phyloP scores from a whole-genome alignment of 2,888 invertebrate genomes.

The Endotricha flammealis region DNA sequence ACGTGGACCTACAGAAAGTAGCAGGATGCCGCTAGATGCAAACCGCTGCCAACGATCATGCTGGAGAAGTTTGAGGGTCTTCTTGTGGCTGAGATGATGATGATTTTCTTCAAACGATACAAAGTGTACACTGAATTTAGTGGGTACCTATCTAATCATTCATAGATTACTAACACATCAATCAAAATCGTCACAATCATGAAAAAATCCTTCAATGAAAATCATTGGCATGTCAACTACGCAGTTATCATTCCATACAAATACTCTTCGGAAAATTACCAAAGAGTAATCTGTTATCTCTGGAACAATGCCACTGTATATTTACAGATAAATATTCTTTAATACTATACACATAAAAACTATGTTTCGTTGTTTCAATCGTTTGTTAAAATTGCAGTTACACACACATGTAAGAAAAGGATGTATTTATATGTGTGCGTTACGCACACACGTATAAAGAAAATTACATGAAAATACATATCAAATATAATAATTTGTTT shows the following conservation, averaged over 20 bases:
- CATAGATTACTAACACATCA: too few relatives aligned
- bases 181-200: too few relatives aligned
- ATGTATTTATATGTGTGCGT: constrained; percentile 3
- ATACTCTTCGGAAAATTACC: constrained; percentile 31
- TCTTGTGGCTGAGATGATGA: too few relatives aligned
- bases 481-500: too few relatives aligned
- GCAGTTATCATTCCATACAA: too few relatives aligned
- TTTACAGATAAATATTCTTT: not conserved
- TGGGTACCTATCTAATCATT: too few relatives aligned
- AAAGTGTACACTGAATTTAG: too few relatives aligned
- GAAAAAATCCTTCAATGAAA: constrained; percentile 1
- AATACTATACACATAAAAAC: not conserved
- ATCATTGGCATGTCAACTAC: constrained; percentile 1
- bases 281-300: constrained; percentile 10
- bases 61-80: too few relatives aligned
- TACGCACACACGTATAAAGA: not conserved
- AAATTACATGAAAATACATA: constrained; percentile 6
- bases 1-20: too few relatives aligned
- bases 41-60: too few relatives aligned
- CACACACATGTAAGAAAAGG: constrained; percentile 4
- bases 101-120: too few relatives aligned
- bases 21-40: too few relatives aligned
- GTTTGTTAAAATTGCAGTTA: not conserved
- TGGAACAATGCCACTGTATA: not conserved
- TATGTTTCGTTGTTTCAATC: constrained; percentile 2